phyloP scores from a whole-genome alignment of 2,797 vertebrate species.

The Girardinus metallicus region DNA sequence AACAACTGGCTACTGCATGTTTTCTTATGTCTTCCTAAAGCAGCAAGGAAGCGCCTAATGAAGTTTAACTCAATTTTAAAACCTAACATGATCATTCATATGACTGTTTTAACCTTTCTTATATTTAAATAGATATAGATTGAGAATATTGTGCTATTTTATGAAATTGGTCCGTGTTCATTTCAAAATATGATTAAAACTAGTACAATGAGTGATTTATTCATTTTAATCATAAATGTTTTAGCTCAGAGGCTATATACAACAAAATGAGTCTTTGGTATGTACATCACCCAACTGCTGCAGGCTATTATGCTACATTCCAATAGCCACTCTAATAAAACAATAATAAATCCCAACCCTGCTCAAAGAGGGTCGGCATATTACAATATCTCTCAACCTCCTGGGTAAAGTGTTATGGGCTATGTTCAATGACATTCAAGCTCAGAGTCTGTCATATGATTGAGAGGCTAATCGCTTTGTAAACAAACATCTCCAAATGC shows the following conservation, averaged over 20 bases:
- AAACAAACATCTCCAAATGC: slow-evolving; percentile 70
- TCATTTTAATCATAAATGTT: slow-evolving; percentile 47
- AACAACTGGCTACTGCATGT: not conserved
- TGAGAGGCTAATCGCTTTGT: slow-evolving; percentile 54
- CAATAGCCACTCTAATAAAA: slow-evolving; percentile 13
- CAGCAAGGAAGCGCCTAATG: not conserved
- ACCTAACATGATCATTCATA: not conserved
- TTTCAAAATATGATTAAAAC: slow-evolving; percentile 54
- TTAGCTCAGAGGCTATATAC: slow-evolving; percentile 39
- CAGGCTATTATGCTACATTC: slow-evolving; percentile 8
- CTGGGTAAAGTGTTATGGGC: slow-evolving; percentile 23
- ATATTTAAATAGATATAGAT: slow-evolving; percentile 12
- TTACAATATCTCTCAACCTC: slow-evolving; percentile 39
- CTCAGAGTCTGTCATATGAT: slow-evolving; percentile 39
- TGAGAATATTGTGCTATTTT: slow-evolving; percentile 43
- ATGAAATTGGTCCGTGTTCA: slow-evolving; percentile 3
- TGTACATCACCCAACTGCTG: slow-evolving; percentile 29
- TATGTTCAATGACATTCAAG: slow-evolving; percentile 36
- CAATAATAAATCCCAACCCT: slow-evolving; percentile 22
- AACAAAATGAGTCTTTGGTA: slow-evolving; percentile 55
- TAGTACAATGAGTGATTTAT: slow-evolving; percentile 53
- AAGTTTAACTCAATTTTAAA: not conserved
- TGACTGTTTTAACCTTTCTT: not conserved
- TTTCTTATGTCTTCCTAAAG: not conserved
- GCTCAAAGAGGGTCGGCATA: slow-evolving; percentile 18